Conservation (phyloP, 2,797 vertebrate species). For the Bradypus variegatus region DNA sequence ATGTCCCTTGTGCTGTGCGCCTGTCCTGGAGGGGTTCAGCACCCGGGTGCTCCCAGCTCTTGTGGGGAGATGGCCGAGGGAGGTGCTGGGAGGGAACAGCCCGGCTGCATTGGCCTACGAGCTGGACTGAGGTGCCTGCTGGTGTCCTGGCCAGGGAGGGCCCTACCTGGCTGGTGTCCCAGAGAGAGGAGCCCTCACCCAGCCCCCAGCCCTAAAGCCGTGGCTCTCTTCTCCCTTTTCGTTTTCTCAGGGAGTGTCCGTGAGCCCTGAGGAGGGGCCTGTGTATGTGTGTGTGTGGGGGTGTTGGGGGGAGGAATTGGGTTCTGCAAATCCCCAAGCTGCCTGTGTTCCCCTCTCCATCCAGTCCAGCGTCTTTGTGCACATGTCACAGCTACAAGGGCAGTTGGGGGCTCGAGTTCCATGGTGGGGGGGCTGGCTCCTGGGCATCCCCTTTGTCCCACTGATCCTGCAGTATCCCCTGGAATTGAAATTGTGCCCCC, state of each 20-base stretch:
- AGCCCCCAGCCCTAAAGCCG: background rate
- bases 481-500: background rate
- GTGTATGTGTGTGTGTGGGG: background rate
- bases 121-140: background rate
- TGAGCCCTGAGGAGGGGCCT: background rate
- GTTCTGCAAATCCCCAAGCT: background rate
- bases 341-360: accelerated
- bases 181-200: background rate
- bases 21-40: background rate
- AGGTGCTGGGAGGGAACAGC: background rate
- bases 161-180: background rate
- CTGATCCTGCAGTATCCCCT: too few relatives aligned
- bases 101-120: accelerated
- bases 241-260: background rate
- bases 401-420: accelerated
- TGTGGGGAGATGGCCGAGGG: accelerated
- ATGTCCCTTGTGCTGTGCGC: accelerated
- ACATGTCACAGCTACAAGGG: accelerated
- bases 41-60: accelerated
- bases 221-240: background rate
- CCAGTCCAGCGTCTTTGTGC: background rate
- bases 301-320: background rate
- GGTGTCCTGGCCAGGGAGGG: background rate
- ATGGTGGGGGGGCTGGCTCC: background rate
- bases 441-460: background rate